Conservation (phyloP, 35 echinoderm and acorn worm species). For the Patiria miniata region DNA sequence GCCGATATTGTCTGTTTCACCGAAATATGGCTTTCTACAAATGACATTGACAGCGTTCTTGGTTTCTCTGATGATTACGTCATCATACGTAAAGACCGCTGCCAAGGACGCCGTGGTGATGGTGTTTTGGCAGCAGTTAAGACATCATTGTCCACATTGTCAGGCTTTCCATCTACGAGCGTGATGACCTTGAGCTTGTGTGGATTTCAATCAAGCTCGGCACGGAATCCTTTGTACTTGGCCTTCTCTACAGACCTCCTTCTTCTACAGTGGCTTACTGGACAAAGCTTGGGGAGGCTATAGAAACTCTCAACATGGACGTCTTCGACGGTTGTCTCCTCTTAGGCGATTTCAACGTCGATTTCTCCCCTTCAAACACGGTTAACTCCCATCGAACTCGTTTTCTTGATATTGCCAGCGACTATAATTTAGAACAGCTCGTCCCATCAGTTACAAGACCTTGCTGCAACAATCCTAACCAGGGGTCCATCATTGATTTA, state of each 20-base stretch:
- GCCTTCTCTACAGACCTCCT: slow-evolving; percentile 14
- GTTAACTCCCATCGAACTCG: background rate
- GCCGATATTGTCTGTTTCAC: background rate
- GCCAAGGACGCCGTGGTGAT: too few relatives aligned
- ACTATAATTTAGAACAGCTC: background rate
- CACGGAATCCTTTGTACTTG: slow-evolving; percentile 4
- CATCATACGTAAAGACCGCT: too few relatives aligned
- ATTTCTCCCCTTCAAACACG: background rate
- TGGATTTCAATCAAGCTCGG: slow-evolving; percentile 19
- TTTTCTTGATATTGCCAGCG: background rate
- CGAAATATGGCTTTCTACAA: background rate
- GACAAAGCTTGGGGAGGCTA: background rate
- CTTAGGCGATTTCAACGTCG: slow-evolving; percentile 34
- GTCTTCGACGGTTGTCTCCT: background rate
- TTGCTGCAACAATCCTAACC: background rate
- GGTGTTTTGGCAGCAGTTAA: background rate
- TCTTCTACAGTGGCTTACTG: slow-evolving; percentile 16
- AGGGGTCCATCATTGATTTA: slow-evolving; percentile 36
- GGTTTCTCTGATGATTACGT: too few relatives aligned
- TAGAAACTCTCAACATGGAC: background rate
- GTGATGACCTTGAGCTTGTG: background rate
- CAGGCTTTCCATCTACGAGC: background rate
- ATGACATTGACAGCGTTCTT: background rate
- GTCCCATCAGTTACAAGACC: background rate
- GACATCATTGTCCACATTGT: background rate